phyloP scores from a whole-genome alignment of 1,140 invertebrate genomes.

The Bombus ignitus region DNA sequence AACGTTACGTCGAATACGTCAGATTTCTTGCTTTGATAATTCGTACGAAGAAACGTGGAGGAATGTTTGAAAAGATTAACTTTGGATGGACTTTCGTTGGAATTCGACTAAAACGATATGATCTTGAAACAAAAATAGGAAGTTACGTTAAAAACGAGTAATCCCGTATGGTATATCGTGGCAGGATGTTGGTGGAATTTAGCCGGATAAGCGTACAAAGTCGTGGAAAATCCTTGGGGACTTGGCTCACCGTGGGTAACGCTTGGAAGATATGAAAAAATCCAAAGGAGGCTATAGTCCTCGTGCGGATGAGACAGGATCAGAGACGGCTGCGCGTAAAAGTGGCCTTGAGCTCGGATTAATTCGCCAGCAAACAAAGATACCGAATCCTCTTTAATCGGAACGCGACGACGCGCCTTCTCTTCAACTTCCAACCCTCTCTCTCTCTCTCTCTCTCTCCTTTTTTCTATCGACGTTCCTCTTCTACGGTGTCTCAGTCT shows the following conservation, averaged over 20 bases:
- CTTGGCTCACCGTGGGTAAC: not conserved
- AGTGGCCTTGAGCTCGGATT: conserved; percentile 19
- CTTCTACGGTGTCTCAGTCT: not conserved
- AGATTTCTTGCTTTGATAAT: too few relatives aligned
- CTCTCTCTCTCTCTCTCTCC: too few relatives aligned
- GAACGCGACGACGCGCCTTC: not conserved
- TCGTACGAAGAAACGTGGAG: too few relatives aligned
- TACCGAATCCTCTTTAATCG: conserved; percentile 19
- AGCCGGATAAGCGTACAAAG: not conserved
- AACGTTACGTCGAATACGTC: too few relatives aligned
- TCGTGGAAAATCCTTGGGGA: not conserved
- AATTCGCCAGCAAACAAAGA: conserved; percentile 18
- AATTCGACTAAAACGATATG: too few relatives aligned
- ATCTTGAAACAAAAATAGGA: not conserved
- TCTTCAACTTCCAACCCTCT: not conserved
- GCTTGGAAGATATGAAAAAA: not conserved
- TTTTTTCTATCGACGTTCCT: not conserved
- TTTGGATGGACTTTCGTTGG: too few relatives aligned
- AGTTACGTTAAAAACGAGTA: not conserved
- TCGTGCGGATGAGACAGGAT: conserved; percentile 1
- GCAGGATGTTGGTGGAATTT: not conserved
- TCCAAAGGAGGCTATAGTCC: not conserved
- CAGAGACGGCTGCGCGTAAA: not conserved
- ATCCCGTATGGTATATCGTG: not conserved
- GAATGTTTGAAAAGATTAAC: too few relatives aligned